These are phyloP conservation scores for Psilanteris sp. DNA, from an alignment of 1,140 invertebrate genomes.

Conservation along the genomic window DNA sequence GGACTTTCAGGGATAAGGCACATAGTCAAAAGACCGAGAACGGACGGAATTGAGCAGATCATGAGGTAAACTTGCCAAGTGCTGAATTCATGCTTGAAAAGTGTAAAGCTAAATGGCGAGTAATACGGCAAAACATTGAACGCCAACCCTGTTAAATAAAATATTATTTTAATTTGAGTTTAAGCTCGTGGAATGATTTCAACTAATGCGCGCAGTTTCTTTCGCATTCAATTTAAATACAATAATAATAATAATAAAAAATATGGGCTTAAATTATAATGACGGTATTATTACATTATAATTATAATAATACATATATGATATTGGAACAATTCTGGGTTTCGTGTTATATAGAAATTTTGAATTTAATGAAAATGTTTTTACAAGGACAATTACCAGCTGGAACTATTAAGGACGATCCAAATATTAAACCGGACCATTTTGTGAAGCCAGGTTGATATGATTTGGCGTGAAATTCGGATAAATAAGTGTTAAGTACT, in stretches of 20 bases:
- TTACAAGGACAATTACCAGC: constrained; percentile 67
- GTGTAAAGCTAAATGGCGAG: constrained; percentile 68
- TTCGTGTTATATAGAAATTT: no score
- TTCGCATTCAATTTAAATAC: no score
- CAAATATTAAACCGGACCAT: constrained; percentile 70
- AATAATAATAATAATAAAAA: no score
- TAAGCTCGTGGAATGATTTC: neutral
- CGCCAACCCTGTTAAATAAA: constrained; percentile 77
- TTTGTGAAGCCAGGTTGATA: constrained; percentile 68
- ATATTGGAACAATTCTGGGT: no score
- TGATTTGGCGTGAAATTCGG: constrained; percentile 73
- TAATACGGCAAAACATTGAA: constrained; percentile 78
- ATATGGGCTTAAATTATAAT: constrained; percentile 3
- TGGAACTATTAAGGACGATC: constrained; percentile 70
- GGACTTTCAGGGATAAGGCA: constrained; percentile 79
- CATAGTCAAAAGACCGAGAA: constrained; percentile 70
- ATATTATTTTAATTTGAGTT: constrained; percentile 31
- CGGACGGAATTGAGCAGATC: constrained; percentile 70
- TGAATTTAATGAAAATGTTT: constrained; percentile 1
- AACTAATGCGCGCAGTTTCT: no score
- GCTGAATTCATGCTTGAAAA: constrained; percentile 73
- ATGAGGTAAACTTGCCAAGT: constrained; percentile 83
- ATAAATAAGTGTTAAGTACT: constrained; percentile 71
- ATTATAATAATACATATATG: no score
- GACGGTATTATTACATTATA: no score